Base-by-base conservation (phyloP, 2,888 invertebrate genomes). In the Drosophila atripex region DNA sequence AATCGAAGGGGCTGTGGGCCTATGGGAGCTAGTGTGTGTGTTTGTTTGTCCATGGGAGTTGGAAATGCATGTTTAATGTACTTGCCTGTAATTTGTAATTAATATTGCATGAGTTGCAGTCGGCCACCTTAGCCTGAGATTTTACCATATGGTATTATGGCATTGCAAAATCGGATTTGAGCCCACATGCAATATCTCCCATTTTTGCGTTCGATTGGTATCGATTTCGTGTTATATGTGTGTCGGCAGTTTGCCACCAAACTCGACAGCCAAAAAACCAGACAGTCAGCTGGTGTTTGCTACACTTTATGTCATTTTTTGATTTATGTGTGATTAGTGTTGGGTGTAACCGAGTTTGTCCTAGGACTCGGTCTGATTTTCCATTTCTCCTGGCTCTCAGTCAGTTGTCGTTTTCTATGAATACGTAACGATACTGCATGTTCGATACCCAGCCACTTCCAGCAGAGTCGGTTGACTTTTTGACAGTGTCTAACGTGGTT, bases 331-430 rank as follows among this genome's bases (percentile, higher is more conserved):
- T 70, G 84, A 78, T 84, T 84, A 76, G 78, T 84, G 63, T 66
- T 54, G 72, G 63, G 38, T 32, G 35, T 18, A 50, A 7, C 51
- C 43, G 21, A 16, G 21, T 32, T 21, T 58, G 14, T 30, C 23
- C 49, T 25, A 28, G 60, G 71, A 35, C n/a, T 57, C 70, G 75
- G 78, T 85, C 71, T 71, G 76, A 78, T 79, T 86, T 83, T 77
- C 83, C 83, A 85, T 88, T 86, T 84, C 80, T 76, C 9, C 73
- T 86, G 77, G 76, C 71, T 85, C 76, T 73, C 78, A 86, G 88
- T 84, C 85, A 84, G 84, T 84, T 85, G 85, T 85, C 88, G 73
- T 80, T 83, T 86, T 76, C 69, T 74, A 88, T 88, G 87, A 78
- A 88, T 85, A 86, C 80, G 84, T 88, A 86, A 84, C 63, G 41